Evolutionary conservation across 2,888 invertebrate genomes (phyloP), one percentile per base, ranked within the genome.

Genomic region (Campoplex capitator): DNA sequence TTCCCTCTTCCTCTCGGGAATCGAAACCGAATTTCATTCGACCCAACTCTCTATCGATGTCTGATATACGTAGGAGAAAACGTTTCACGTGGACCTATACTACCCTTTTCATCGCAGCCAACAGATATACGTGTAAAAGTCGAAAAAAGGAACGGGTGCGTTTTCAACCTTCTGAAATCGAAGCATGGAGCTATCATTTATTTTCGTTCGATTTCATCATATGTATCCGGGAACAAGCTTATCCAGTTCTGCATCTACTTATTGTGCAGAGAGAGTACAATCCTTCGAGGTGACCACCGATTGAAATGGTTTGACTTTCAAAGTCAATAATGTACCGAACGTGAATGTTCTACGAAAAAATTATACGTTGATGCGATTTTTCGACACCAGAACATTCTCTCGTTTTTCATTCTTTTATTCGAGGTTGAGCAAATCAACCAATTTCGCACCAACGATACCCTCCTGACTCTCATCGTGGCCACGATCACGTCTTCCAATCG

Each of bases 11-110:
- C 84, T 84, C 86, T 56, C 48, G 71, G 84, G 87, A 88, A 85
- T 89, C 75, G 83, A 89, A 87, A 74, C 62, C 77, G 74, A 84
- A 81, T 87, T 84, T 84, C 81, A 78, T 77, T 83, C 86, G 51
- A 70, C 71, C 75, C 75, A 51, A 80, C 84, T 58, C 68, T 54
- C 73, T 32, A 32, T 42, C 62, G 74, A 28, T 70, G 58, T 70
- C 75, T 76, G 75, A 54, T 78, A 32, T 51, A 73, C 78, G 58
- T 48, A 77, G 42, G 45, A 65, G 79, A 86, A 77, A 86, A 79
- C 79, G 78, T 79, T 80, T 83, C 76, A 38, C 83, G 23, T 74
- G 58, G 73, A 75, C 65, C 56, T 73, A 79, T 56, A 82, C 76
- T 56, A 65, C 56, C 82, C 68, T 75, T 82, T 83, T 86, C 80